Evolutionary conservation across 2,797 vertebrate species (phyloP), one percentile per base, ranked within the genome.

Genomic region (Serranus cabrilla): DNA sequence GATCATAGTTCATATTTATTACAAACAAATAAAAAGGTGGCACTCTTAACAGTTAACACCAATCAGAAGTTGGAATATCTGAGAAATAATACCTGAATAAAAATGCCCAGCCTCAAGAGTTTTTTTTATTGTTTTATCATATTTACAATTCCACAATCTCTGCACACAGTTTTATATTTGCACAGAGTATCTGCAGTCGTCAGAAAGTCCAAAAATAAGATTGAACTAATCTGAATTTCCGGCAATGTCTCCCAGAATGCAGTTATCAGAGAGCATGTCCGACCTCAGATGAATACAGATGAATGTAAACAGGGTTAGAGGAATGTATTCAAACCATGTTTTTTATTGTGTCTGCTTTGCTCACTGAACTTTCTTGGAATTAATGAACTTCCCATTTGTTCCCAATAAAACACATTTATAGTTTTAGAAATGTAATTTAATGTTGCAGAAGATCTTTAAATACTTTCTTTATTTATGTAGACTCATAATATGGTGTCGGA

Each of bases 391-490:
- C 25, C 5, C 10, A 20, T 63, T 54, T 67, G 16, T 66, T 68
- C 31, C 40, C 43, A 43, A 40, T 82, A 67, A 75, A 81, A 68
- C 46, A 54, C n/a, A 43, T 80, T 76, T 62, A 75, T 42, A 55
- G 50, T 23, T 25, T 17, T 12, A 3, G 2, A 62, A 21, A 40
- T 81, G 55, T 40, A 52, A 81, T 74, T 65, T 7, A 21, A 10
- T 31, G 37, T 59, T 18, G 14, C 14, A 64, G 74, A 63, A 56
- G 34, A 58, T 31, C n/a, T 72, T 76, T 27, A 37, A 21, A 68
- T 60, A 16, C 43, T 75, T 71, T 54, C 7, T 42, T 64, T 40
- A 25, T 81, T 67, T 46, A 59, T 77, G 25, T 52, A 11, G 20
- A 7, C 40, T 65, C 13, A 13, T 61, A 72, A 70, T 61, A 69